Conservation (phyloP, 2,113 vertebrate genomes). For the Neomonachus schauinslandi region DNA sequence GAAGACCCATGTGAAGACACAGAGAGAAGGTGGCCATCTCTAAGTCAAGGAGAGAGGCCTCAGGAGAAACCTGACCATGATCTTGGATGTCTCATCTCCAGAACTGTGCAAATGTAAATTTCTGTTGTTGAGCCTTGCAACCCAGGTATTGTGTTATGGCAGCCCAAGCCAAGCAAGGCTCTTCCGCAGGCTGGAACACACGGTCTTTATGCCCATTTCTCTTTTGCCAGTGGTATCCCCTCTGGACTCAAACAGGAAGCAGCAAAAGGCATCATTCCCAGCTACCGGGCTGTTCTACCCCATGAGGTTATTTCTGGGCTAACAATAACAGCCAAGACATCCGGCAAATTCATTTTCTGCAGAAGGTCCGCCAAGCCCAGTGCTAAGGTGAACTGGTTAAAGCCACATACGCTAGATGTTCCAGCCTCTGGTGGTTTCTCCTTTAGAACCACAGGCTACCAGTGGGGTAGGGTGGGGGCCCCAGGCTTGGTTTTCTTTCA, state of each 20-base stretch:
- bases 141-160: fast-evolving
- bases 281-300: not conserved
- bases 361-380: not conserved
- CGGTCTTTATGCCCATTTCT: fast-evolving
- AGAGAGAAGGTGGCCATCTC: fast-evolving
- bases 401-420: fast-evolving
- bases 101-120: not conserved
- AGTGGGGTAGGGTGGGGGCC: fast-evolving
- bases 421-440: not conserved
- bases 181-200: not conserved
- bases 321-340: not conserved
- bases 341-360: not conserved
- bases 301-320: not conserved
- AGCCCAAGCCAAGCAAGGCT: not conserved
- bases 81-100: not conserved
- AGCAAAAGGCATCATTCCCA: not conserved
- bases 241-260: not conserved
- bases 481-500: not conserved
- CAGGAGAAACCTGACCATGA: not conserved
- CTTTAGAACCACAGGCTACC: not conserved
- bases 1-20: not conserved
- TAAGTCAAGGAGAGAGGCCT: not conserved
- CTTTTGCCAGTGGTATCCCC: not conserved
- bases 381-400: not conserved
- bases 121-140: not conserved